phyloP scores from a whole-genome alignment of 2,797 vertebrate species.

The Crypturellus tataupa region DNA sequence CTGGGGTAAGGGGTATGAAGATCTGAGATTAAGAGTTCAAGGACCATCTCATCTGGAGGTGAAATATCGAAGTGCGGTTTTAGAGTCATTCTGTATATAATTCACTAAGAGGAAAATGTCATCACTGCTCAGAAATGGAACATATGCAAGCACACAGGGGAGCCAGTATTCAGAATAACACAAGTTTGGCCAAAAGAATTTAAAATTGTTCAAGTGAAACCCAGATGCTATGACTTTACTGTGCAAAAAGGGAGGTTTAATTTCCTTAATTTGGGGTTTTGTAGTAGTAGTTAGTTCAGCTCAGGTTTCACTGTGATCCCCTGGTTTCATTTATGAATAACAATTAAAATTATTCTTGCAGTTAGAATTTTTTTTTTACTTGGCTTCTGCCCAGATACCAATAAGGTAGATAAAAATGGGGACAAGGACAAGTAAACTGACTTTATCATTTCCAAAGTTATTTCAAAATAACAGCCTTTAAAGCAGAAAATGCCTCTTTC shows the following conservation, averaged over 20 bases:
- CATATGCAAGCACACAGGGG: neutral
- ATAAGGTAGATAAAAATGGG: neutral
- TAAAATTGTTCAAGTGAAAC: slow-evolving; percentile 21
- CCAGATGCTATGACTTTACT: slow-evolving; percentile 13
- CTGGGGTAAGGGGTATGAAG: fast-evolving
- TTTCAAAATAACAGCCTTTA: neutral
- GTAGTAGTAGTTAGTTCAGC: neutral
- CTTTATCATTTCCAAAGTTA: neutral
- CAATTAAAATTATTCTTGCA: neutral
- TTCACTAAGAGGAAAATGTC: neutral
- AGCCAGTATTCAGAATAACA: neutral
- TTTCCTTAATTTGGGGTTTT: slow-evolving; percentile 25
- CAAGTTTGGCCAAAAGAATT: neutral
- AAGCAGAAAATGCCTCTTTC: neutral
- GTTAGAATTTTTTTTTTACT: neutral
- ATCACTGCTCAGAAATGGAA: neutral
- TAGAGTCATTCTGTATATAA: neutral
- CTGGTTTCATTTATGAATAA: slow-evolving; percentile 8
- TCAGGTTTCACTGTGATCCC: neutral
- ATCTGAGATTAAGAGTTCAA: neutral
- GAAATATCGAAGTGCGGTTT: neutral
- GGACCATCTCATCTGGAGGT: neutral
- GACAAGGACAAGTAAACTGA: neutral
- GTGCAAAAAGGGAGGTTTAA: neutral
- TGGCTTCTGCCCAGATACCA: slow-evolving; percentile 23